Percentiles rank a stretch among this genome's conserved stretches.
These are phyloP conservation scores for Dermatemys mawii DNA, from an alignment of 2,113 vertebrate genomes.

Conservation along the genomic window DNA sequence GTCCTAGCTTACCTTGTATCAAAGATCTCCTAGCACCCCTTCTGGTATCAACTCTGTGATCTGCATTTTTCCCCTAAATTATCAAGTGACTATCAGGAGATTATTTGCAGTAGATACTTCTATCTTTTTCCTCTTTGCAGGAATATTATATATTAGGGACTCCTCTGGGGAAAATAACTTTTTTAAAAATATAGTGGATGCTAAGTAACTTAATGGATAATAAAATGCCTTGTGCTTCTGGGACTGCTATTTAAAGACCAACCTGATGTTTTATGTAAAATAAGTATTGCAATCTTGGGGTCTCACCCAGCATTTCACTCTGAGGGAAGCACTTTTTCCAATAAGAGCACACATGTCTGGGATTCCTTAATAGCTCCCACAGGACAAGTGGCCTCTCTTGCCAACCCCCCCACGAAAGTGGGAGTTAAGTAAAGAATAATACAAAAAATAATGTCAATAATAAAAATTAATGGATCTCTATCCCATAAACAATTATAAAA, in stretches of 20 bases:
- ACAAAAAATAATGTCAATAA: neutral
- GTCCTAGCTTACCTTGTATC: neutral
- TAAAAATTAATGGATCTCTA: neutral
- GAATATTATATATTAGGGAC: slow-evolving; percentile 65
- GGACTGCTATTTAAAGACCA: slow-evolving; percentile 80
- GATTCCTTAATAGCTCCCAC: slow-evolving; percentile 23
- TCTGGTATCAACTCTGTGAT: neutral
- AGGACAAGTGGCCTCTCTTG: slow-evolving; percentile 38
- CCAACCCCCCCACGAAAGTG: neutral
- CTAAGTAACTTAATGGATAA: slow-evolving; percentile 82
- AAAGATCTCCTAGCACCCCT: neutral
- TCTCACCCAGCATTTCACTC: slow-evolving; percentile 68
- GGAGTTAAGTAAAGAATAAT: neutral
- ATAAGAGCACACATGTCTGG: slow-evolving; percentile 31
- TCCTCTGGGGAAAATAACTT: slow-evolving; percentile 74
- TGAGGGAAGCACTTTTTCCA: slow-evolving; percentile 57
- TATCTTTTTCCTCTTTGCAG: slow-evolving; percentile 43
- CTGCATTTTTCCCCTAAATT: slow-evolving; percentile 12
- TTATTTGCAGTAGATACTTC: slow-evolving; percentile 52
- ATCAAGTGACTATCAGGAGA: slow-evolving; percentile 12
- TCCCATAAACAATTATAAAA: neutral
- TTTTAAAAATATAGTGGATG: slow-evolving; percentile 65
- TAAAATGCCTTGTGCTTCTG: slow-evolving; percentile 75
- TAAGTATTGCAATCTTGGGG: slow-evolving; percentile 71
- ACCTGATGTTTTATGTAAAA: slow-evolving; percentile 79